Evolutionary conservation across 2,113 vertebrate genomes (phyloP).

Genomic region (Aepyceros melampus): DNA sequence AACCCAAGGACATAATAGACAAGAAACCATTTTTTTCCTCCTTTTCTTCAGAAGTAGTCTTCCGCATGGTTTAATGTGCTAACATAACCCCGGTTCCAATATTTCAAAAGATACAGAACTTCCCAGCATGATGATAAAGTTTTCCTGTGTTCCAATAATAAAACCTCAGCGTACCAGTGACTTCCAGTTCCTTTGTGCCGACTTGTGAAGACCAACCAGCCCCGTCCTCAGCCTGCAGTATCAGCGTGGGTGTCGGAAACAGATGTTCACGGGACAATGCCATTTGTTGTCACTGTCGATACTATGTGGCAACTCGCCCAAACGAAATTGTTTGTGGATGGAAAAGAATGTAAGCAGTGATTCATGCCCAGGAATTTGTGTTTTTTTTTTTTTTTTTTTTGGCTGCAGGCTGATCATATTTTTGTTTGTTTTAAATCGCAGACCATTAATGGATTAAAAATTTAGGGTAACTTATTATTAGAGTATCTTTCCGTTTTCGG

Average conservation of each 20-base stretch:
- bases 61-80: slow-evolving; percentile 61
- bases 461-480: slow-evolving; percentile 22
- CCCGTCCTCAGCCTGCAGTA: slow-evolving; percentile 73
- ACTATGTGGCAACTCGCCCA: slow-evolving; percentile 83
- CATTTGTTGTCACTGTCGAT: slow-evolving; percentile 85
- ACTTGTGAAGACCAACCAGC: slow-evolving; percentile 74
- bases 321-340: slow-evolving; percentile 81
- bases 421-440: slow-evolving; percentile 67
- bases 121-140: slow-evolving; percentile 84
- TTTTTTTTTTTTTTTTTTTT: slow-evolving; percentile 49
- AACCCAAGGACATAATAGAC: slow-evolving; percentile 42
- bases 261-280: slow-evolving; percentile 86
- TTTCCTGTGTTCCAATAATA: slow-evolving; percentile 89
- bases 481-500: not conserved
- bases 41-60: slow-evolving; percentile 55
- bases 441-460: slow-evolving; percentile 12
- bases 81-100: slow-evolving; percentile 72
- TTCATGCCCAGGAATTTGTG: slow-evolving; percentile 75
- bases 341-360: slow-evolving; percentile 83
- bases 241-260: slow-evolving; percentile 88
- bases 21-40: slow-evolving; percentile 40
- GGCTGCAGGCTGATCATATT: slow-evolving; percentile 42
- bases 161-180: slow-evolving; percentile 77
- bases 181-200: slow-evolving; percentile 85
- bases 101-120: slow-evolving; percentile 82